Evolutionary conservation across 2,113 vertebrate genomes (phyloP).

Genomic region (Catharus fuscescens): DNA sequence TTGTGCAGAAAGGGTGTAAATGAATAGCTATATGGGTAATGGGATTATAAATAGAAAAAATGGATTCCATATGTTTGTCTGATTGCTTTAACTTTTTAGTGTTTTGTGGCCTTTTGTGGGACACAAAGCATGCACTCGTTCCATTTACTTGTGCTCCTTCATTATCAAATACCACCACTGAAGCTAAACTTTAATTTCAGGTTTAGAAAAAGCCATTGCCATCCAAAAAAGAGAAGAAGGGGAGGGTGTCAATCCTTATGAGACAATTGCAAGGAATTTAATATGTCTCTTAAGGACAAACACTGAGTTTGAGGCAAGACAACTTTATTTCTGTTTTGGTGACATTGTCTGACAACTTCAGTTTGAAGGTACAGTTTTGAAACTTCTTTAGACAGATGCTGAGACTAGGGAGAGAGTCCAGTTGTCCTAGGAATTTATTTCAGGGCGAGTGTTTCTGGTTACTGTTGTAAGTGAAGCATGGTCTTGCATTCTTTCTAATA

Average conservation of each 20-base stretch:
- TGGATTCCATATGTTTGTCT: slow-evolving; percentile 49
- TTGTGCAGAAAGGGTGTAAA: slow-evolving; percentile 28
- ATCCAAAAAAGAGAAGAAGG: neutral
- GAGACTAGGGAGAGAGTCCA: neutral
- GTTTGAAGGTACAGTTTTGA: neutral
- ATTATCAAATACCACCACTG: neutral
- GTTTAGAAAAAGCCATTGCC: neutral
- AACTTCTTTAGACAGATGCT: neutral
- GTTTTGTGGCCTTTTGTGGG: neutral
- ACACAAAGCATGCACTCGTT: neutral
- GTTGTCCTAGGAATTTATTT: neutral
- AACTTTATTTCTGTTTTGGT: neutral
- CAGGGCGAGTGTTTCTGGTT: neutral
- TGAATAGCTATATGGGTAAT: slow-evolving; percentile 24
- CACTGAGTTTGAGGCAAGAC: neutral
- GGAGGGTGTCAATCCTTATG: neutral
- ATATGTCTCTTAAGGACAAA: neutral
- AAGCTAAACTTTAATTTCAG: slow-evolving; percentile 13
- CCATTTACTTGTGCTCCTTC: neutral
- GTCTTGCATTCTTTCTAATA: neutral
- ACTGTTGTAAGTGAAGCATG: neutral
- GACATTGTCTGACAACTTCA: neutral
- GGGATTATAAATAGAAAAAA: slow-evolving; percentile 57
- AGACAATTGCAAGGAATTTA: neutral
- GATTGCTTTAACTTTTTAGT: slow-evolving; percentile 18